Base-by-base conservation (phyloP, 2,888 invertebrate genomes). In the Aphrophora alni region DNA sequence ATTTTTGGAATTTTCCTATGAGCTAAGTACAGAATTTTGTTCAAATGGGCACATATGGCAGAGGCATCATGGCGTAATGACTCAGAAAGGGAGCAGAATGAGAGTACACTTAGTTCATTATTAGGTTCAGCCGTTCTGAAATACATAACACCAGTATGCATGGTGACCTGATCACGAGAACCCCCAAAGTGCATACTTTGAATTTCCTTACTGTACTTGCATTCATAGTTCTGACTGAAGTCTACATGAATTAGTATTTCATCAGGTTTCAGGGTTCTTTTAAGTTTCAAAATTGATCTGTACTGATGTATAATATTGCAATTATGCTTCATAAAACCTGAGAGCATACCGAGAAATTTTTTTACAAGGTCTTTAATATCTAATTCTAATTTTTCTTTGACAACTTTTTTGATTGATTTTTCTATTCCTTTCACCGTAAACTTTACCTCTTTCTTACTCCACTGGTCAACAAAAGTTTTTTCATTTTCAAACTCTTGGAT, bases 121-220 rank as follows among this genome's bases (percentile, higher is more conserved):
- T n/a, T n/a, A n/a, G 12, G 14, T 27, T 77, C 33, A 69, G 27
- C 33, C 10, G 25, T 59, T 17, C 33, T 77, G 69, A 68, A 59
- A 26, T 77, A 77, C 27, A 68, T 12, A 1, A 77, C 77, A 2
- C 77, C 77, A n/a, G 69, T 77, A 33, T 77, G 77, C 24, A 77
- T 8, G 0, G 69, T 77, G 2, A 26, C 2, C 14, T 77, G 77
- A 2, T 77, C 7, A 68, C 21, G 69, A 59, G 77, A 77, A 5
- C 77, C 77, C 10, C 77, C 77, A 77, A 77, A 77, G 69, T 77
- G 77, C 0, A 77, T 33, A 77, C 77, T 77, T 77, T 77, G 77
- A n/a, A 77, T 68, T 26, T 77, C 77, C 14, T 69, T 59, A 5
- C 21, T 1, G 14, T 77, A 77, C 33, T 77, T 77, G 69, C 77